Base-by-base conservation (phyloP, 2,888 invertebrate genomes). In the Noctua comes region DNA sequence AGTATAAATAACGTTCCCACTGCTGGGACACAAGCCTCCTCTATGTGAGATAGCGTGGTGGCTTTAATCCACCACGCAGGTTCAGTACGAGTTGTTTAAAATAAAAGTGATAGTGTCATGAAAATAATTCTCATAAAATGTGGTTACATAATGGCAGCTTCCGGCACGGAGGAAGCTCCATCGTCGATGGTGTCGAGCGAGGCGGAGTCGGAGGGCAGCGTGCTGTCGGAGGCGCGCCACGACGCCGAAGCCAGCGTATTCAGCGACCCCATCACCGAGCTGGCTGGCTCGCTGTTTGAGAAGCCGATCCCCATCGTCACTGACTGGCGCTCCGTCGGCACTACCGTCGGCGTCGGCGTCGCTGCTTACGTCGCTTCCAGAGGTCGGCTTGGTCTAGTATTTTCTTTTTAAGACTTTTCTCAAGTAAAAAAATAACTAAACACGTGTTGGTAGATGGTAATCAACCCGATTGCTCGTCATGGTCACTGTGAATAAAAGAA, bases 141-240 rank as follows among this genome's bases (percentile, higher is more conserved):
- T 79, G 62, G 43, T 79, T 79, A 81, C 16, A 21, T 66, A 48
- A 65, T 71, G 81, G 10, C 70, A 93, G 91, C 88, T 65, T 90
- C 92, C 86, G 95, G 94, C 10, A 92, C 93, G n/a, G 96, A 96
- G 86, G 96, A 96, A 78, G 94, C 96, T n/a, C 95, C 96, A 24
- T 95, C 96, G 21, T 96, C 96, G 4, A 95, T 97, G 95, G 96
- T 96, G 57, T 96, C 96, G 3, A 96, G 96, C 74, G 97, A 97
- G 82, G 96, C 95, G 5, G 96, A 97, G 83, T 97, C 96, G 0
- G 97, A 96, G 76, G 95, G 94, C 83, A 96, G 96, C 77, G 90
- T 94, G 36, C 85, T 95, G 36, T 94, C 95, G 0, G 96, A 96
- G 65, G 91, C 91, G 21, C 91, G 95, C 1, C 92, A 93, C 78